A percentile compares a stretch with the other conserved stretches of the same genome.
These are phyloP conservation scores for Notothenia rossii DNA, from an alignment of 2,113 vertebrate genomes.

Conservation along the genomic window DNA sequence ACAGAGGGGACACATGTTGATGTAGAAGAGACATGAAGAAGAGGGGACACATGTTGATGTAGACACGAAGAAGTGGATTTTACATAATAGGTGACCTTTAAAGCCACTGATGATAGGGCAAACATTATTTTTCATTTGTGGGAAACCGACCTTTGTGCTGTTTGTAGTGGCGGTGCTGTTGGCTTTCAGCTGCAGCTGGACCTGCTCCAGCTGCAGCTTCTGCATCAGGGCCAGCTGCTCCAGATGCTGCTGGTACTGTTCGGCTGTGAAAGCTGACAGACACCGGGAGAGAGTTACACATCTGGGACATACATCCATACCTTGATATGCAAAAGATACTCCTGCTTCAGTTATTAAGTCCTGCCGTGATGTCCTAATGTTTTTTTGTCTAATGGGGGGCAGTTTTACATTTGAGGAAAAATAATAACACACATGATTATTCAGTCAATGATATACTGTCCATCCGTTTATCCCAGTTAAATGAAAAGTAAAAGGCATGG, in stretches of 20 bases:
- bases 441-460: too few relatives aligned
- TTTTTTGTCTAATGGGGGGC: too few relatives aligned
- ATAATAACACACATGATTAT: too few relatives aligned
- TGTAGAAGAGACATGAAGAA: too few relatives aligned
- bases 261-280: conserved; percentile 92
- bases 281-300: conserved; percentile 16
- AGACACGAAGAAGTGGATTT: too few relatives aligned
- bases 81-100: not conserved
- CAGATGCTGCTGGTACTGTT: conserved; percentile 99
- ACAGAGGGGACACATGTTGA: too few relatives aligned
- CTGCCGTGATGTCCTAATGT: too few relatives aligned
- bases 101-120: not conserved
- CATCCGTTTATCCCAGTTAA: too few relatives aligned
- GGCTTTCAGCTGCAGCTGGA: conserved; percentile 89
- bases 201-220: conserved; percentile 97
- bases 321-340: not conserved
- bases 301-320: not conserved
- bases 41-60: too few relatives aligned
- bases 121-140: fast-evolving
- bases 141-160: conserved; percentile 70
- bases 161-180: conserved; percentile 85
- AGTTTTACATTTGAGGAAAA: too few relatives aligned
- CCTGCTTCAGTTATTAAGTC: too few relatives aligned
- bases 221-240: conserved; percentile 98
- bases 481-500: too few relatives aligned